Evolutionary conservation across 1,140 invertebrate species (phyloP).

Genomic region (Drosophila truncata): DNA sequence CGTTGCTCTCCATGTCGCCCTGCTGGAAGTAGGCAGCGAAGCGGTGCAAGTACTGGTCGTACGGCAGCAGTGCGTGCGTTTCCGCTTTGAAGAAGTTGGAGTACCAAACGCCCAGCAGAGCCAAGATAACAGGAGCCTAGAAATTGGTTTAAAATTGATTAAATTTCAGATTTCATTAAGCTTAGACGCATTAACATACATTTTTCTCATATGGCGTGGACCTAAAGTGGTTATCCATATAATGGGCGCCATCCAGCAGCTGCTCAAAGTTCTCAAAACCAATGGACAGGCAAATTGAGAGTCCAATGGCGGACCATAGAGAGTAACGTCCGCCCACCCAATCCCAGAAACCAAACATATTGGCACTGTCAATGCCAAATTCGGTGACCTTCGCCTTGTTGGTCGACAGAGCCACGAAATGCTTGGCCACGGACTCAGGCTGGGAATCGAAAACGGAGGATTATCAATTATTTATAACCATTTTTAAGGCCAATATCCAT

Average conservation of each 20-base stretch:
- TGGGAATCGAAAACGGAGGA: slow-evolving; percentile 75
- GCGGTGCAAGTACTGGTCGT: slow-evolving; percentile 99
- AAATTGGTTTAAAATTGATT: slow-evolving; percentile 54
- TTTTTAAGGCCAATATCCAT: neutral
- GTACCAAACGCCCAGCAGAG: slow-evolving; percentile 98
- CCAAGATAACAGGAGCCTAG: slow-evolving; percentile 97
- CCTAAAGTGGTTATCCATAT: slow-evolving; percentile 97
- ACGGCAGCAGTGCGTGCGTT: slow-evolving; percentile 98
- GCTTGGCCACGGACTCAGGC: slow-evolving; percentile 95
- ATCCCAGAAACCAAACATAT: slow-evolving; percentile 99
- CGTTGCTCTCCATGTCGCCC: slow-evolving; percentile 99
- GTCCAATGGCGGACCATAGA: slow-evolving; percentile 98
- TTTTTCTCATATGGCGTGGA: slow-evolving; percentile 96
- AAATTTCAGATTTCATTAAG: neutral
- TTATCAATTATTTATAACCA: too few relatives aligned
- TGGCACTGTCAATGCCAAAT: slow-evolving; percentile 98
- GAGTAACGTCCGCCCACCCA: slow-evolving; percentile 99
- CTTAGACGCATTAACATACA: slow-evolving; percentile 87
- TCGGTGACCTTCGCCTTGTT: slow-evolving; percentile 96
- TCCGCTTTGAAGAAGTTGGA: slow-evolving; percentile 97
- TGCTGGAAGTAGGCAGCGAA: slow-evolving; percentile 99
- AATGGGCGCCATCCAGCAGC: slow-evolving; percentile 95
- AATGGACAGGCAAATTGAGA: slow-evolving; percentile 97
- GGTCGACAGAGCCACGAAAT: slow-evolving; percentile 99
- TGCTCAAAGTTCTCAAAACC: slow-evolving; percentile 98